phyloP scores from a whole-genome alignment of 2,113 vertebrate species.

The Aramus guarauna region DNA sequence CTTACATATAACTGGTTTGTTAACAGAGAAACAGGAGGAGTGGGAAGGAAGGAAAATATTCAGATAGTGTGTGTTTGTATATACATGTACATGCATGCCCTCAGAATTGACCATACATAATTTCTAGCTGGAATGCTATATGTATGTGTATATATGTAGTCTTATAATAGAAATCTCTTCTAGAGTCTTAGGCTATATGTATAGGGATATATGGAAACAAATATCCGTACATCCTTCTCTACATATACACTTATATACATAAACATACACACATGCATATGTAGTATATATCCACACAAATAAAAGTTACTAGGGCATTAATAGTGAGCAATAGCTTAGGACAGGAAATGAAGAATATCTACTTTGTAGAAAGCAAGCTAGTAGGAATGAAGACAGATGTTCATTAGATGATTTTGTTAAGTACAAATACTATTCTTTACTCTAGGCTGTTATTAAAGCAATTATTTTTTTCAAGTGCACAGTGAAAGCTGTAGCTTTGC shows the following conservation, averaged over 20 bases:
- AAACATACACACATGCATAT: background rate
- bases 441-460: constrained; percentile 8
- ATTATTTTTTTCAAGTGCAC: background rate
- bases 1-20: background rate
- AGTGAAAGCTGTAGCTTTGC: background rate
- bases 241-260: background rate
- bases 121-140: background rate
- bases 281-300: background rate
- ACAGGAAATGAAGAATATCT: background rate
- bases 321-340: background rate
- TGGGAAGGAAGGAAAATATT: background rate
- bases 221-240: background rate
- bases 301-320: background rate
- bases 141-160: no score
- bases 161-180: background rate
- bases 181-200: background rate
- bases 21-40: background rate
- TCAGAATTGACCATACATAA: background rate
- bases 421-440: background rate
- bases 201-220: background rate
- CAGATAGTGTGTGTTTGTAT: background rate
- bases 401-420: constrained; percentile 18
- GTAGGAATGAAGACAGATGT: background rate
- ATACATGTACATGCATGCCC: fast-evolving
- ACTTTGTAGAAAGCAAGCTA: background rate